Evolutionary conservation across 2,888 invertebrate species (phyloP), one percentile per base, ranked within the genome.

Genomic region (Dysmachus trigonus): DNA sequence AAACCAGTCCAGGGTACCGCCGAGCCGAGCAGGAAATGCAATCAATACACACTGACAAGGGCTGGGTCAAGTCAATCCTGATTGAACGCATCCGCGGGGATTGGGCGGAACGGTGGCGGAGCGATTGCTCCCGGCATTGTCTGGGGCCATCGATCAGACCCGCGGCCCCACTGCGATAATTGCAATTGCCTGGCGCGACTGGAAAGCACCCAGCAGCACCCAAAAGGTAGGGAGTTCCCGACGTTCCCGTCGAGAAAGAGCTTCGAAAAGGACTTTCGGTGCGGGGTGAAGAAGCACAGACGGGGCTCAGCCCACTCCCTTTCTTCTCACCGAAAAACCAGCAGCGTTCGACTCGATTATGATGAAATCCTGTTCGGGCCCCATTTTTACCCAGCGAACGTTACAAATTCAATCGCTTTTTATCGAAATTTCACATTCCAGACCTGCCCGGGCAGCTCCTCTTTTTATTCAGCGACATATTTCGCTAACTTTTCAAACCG

Each of bases 21-120:
- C 47, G 47, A n/a, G 18, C 33, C 27, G 35, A 35, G 73, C 72
- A 83, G 72, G 83, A 83, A 83, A 72, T 72, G 72, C 83, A 83
- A 83, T 83, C 83, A 30, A 83, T 83, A 83, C 72, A 83, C 71
- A 83, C 81, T 62, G 22, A 62, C 81, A 82, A 82, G 81, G 81
- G 81, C 51, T 82, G 81, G 53, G 62, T 71, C 83, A 72, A 83
- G 71, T 41, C 72, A 72, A 83, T 72, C 72, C 83, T 72, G 83
- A 83, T 72, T 71, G 72, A 41, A 72, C 83, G 71, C 38, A 41
- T 30, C 15, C 27, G 62, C 27, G 38, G 41, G 72, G 41, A 83
- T 33, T 7, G 47, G 53, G 31, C 72, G 72, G 73, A 18, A n/a
- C 15, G 33, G 27, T n/a, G n/a, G n/a, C n/a, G n/a, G n/a, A n/a